Percentiles rank a stretch among this genome's conserved stretches.
Conservation (phyloP, 2,797 vertebrate species). For the Gadopsis marmoratus region DNA sequence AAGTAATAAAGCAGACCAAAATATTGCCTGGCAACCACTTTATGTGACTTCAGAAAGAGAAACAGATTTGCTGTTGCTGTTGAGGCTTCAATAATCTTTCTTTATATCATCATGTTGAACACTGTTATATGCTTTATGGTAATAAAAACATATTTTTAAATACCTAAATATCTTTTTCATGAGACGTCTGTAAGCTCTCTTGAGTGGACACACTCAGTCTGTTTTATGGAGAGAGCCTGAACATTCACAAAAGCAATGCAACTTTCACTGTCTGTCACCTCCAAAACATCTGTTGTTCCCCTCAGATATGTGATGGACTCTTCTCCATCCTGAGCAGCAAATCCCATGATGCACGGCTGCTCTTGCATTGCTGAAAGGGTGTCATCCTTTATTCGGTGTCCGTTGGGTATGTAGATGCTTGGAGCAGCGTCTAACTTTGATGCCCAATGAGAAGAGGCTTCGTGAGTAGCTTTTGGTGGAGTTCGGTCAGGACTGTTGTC, state of each 20-base stretch:
- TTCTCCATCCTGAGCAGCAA: slow-evolving; percentile 42
- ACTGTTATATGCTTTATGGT: not conserved
- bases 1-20: not conserved
- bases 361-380: slow-evolving; percentile 27
- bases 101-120: not conserved
- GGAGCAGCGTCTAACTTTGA: slow-evolving; percentile 39
- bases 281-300: slow-evolving; percentile 45
- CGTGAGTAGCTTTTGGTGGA: slow-evolving; percentile 12
- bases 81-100: not conserved
- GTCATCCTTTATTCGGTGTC: slow-evolving; percentile 41
- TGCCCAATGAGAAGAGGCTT: slow-evolving; percentile 53
- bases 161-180: slow-evolving; percentile 57
- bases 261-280: slow-evolving; percentile 64
- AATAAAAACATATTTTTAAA: slow-evolving; percentile 4
- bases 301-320: slow-evolving; percentile 27
- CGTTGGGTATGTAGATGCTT: slow-evolving; percentile 55
- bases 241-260: slow-evolving; percentile 72
- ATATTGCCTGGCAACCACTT: not conserved
- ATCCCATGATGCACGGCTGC: slow-evolving; percentile 35
- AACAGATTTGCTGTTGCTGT: slow-evolving; percentile 1
- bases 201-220: slow-evolving; percentile 38
- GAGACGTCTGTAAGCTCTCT: slow-evolving; percentile 73
- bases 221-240: slow-evolving; percentile 61
- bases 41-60: slow-evolving; percentile 2
- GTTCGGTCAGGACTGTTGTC: slow-evolving; percentile 45